Base-by-base conservation (phyloP, 2,888 invertebrate species). In the Cryptophagus acutangulus region DNA sequence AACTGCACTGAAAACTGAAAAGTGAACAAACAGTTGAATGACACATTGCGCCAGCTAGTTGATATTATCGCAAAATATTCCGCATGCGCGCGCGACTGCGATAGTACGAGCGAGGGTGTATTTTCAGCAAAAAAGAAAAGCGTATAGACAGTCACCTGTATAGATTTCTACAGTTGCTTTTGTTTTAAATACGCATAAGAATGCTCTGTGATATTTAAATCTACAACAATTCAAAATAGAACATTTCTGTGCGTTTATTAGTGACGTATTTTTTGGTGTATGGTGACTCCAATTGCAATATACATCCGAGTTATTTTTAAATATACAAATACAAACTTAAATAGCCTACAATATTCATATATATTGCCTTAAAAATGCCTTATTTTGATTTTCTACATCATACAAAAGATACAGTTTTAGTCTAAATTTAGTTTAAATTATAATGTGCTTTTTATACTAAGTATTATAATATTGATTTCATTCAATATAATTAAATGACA, bases 11-110 rank as follows among this genome's bases (percentile, higher is more conserved):
- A n/a, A n/a, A n/a, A n/a, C n/a, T n/a, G n/a, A n/a, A n/a, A n/a
- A n/a, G n/a, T 43, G 43, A 37, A n/a, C 17, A 38, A 43, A 43
- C 42, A 42, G 42, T 42, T 42, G 42, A 43, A 43, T 43, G 43
- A 43, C 43, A 43, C 39, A 20, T n/a, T 37, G 43, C 38, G 35
- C 38, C 35, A 38, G n/a, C 26, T 14, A 18, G n/a, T n/a, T 35
- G 35, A 13, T 8, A 43, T 38, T 39, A 34, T 43, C 39, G 43
- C 43, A 33, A 39, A 43, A 42, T 20, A 35, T 30, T 30, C 40
- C 18, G 16, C 16, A 13, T 16, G n/a, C 16, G 33, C 26, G 26
- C 18, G 31, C 36, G 36, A 38, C 39, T 38, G 38, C 38, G 38
- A 43, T 17, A 17, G 5, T 10, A 2, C 30, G 26, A 15, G 17